Base-by-base conservation (phyloP, 1,140 invertebrate species). In the Himalopsyche phryganea region DNA sequence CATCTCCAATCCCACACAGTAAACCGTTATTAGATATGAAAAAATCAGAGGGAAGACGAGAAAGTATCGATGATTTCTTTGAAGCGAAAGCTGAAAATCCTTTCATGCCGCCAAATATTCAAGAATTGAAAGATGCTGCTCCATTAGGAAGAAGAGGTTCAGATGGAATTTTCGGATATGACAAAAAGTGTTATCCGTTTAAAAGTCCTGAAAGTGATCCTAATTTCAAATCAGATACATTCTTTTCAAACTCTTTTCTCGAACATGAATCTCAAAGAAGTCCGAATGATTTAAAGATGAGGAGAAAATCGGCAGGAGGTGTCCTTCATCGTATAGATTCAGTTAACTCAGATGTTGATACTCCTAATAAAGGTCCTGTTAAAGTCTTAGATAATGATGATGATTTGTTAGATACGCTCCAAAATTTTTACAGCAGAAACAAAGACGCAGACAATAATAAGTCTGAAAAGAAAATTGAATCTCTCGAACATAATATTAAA, bases 61-160 rank as follows among this genome's bases (percentile, higher is more conserved):
- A 61, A 35, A 61, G 60, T 36, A 61, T 63, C 14, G 61, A 63
- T 28, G 61, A 63, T 32, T 63, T 63, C 41, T 64, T 64, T 20
- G 62, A 60, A 50, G 14, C 40, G 7, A 58, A 52, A 61, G 49
- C 58, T 36, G 49, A 47, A 42, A 50, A 42, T 20, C 36, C 58
- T 23, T 17, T 54, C n/a, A n/a, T n/a, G n/a, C 11, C 47, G 2
- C n/a, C 20, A 19, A 49, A 32, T 28, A 36, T 15, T 28, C 36
- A 15, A 42, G 14, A 18, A 20, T 28, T 19, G 41, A 48, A 52
- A 4, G 50, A 7, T 35, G 35, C 13, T 53, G 23, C 15, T 38
- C 10, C 11, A 19, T 28, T 60, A 9, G 62, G 53, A n/a, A 60
- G 58, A 32, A 52, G 58, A 33, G 58, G 53, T 15, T 64, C 62